Evolutionary conservation across 1,140 invertebrate species (phyloP).

Genomic region (Trigoniulus corallinus): DNA sequence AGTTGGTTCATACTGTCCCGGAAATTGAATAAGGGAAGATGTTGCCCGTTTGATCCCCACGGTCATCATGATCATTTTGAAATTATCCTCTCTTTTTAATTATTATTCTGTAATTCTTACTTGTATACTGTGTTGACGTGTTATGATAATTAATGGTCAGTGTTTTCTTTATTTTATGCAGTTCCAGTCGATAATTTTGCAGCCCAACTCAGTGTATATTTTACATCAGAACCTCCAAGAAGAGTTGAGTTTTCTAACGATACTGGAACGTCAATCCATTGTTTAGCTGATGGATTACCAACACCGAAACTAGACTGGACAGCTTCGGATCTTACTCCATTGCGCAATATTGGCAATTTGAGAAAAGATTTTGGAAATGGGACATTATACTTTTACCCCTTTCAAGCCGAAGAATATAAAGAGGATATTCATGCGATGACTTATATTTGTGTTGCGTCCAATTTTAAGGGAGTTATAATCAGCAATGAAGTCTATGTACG

Average conservation of each 20-base stretch:
- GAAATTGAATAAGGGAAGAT: no score
- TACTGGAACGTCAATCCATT: slow-evolving; percentile 79
- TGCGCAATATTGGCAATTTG: slow-evolving; percentile 73
- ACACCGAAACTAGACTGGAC: slow-evolving; percentile 85
- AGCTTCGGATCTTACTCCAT: slow-evolving; percentile 64
- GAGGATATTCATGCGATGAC: slow-evolving; percentile 25
- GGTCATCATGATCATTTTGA: no score
- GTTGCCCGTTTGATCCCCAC: no score
- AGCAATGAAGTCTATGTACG: slow-evolving; percentile 62
- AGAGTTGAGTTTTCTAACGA: slow-evolving; percentile 85
- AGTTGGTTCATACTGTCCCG: no score
- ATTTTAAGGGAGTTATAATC: slow-evolving; percentile 54
- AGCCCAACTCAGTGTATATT: slow-evolving; percentile 16
- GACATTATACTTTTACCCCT: slow-evolving; percentile 26
- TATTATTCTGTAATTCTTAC: no score
- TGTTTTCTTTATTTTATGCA: no score
- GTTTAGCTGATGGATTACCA: slow-evolving; percentile 74
- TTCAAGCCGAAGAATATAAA: slow-evolving; percentile 20
- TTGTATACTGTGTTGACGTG: no score
- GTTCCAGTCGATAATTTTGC: no score
- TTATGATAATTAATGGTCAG: no score
- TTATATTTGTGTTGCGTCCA: slow-evolving; percentile 50
- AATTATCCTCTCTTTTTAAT: no score
- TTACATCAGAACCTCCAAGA: slow-evolving; percentile 67
- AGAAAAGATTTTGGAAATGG: slow-evolving; percentile 45